Percentiles rank a stretch among this genome's conserved stretches.
phyloP scores from a whole-genome alignment of 2,113 vertebrate genomes.

The Actenoides hombroni region DNA sequence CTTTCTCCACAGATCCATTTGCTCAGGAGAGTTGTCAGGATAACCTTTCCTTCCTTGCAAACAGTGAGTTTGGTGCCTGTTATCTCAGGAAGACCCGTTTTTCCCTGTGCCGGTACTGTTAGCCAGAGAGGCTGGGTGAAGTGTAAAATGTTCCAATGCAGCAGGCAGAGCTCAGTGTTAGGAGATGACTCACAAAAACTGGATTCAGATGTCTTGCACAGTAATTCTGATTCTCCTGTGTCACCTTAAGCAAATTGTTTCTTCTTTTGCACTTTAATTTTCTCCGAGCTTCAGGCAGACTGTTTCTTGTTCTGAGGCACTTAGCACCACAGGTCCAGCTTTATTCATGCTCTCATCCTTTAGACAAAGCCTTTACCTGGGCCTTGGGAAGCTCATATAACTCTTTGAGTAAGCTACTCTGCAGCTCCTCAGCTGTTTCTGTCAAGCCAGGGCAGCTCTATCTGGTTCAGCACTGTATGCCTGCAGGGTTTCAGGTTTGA shows the following conservation, averaged over 20 bases:
- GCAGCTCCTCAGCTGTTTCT: not conserved
- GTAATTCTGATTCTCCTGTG: not conserved
- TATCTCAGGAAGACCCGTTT: not conserved
- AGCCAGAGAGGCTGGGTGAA: not conserved
- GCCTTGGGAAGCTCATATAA: not conserved
- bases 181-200: not conserved
- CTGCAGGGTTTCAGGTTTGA: conserved; percentile 20
- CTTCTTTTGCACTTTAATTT: conserved; percentile 12
- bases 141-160: not conserved
- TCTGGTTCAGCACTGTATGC: not conserved
- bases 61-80: not conserved
- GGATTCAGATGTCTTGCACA: not conserved
- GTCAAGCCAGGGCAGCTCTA: not conserved
- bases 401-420: not conserved
- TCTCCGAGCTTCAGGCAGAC: not conserved
- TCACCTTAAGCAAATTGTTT: conserved; percentile 13
- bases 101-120: not conserved
- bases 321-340: not conserved
- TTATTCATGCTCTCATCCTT: not conserved
- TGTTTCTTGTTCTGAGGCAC: not conserved
- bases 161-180: not conserved
- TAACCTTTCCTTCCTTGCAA: not conserved
- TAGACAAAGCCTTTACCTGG: not conserved
- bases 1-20: not conserved
- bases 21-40: not conserved